Evolutionary conservation across 2,888 invertebrate species (phyloP), one percentile per base, ranked within the genome.

Genomic region (Platynereis dumerilii): DNA sequence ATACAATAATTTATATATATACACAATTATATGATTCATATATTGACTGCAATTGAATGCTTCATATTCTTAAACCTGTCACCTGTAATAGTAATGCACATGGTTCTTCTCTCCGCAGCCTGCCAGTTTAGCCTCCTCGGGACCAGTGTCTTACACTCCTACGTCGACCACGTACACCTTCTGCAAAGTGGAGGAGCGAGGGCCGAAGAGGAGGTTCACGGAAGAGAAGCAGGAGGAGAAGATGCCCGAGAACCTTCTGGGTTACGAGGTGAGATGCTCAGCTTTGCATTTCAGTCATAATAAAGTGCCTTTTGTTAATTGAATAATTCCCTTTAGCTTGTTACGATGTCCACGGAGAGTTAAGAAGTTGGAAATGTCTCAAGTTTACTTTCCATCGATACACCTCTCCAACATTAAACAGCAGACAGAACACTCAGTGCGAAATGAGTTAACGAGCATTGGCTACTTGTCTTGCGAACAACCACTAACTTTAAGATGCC

Each of bases 221-320:
- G 81, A 81, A 63, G 80, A 79, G 62, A 80, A 80, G 68, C 73
- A 72, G 20, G 79, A 79, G 52, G 80, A 80, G 22, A 78, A 78
- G 63, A 70, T 79, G 7, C 78, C 79, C 34, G 80, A 81, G 52
- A 78, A 79, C 66, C 70, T 80, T 10, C 69, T 80, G 3, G 80
- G 81, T 28, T 81, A 81, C 69, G 79, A 80, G 78, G 80, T 81
- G 54, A 28, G 68, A n/a, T n/a, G n/a, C n/a, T n/a, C n/a, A n/a
- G n/a, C n/a, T n/a, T n/a, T n/a, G n/a, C 55, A 28, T 24, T 24
- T 42, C 17, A 42, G 44, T 42, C 12, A 2, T 12, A 22, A 12
- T 12, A 20, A 42, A 17, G 12, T 15, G 17, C 17, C 17, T 12
- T 42, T 42, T n/a, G n/a, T n/a, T n/a, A n/a, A n/a, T n/a, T n/a